Base-by-base conservation (phyloP, 2,888 invertebrate genomes). In the Nesidiocoris tenuis region DNA sequence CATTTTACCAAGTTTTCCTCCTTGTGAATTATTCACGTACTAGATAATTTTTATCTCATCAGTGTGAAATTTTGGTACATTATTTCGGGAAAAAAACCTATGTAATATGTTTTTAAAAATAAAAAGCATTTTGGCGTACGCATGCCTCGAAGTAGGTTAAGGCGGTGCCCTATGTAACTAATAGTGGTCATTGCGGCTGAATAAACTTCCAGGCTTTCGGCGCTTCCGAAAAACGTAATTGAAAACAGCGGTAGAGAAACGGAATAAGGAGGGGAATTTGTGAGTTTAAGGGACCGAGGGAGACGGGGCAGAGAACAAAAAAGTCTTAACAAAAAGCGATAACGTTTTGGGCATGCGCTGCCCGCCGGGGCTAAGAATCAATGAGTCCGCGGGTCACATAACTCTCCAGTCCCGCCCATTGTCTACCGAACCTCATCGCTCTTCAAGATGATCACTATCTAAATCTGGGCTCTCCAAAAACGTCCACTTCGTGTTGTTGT, bases 301-400 rank as follows among this genome's bases (percentile, higher is more conserved):
- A 21, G 16, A 2, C 7, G 67, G 56, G 39, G 21, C 23, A 70
- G 61, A 7, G 16, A 54, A 70, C 56, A 68, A 66, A 66, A 71
- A 71, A 61, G 71, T 25, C 61, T 71, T 25, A 21, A 71, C 71
- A 61, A 71, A 71, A 71, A 61, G 71, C 71, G 71, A 71, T 71
- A 71, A 71, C 59, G 71, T 24, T 71, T 71, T 61, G 71, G 71
- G 71, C 71, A 71, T 71, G 71, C 71, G 71, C 71, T 25, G 71
- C 19, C 39, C 39, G 39, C 39, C 12, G 59, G 71, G 24, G 71
- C 71, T 71, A 71, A 71, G 71, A 71, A 71, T 71, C 71, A 71
- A 71, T 71, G 71, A 71, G 71, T 61, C 59, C 61, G 71, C 71
- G 71, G 71, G 71, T 59, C 71, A 71, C 71, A 71, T 71, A 71